A percentile compares a stretch with the other conserved stretches of the same genome.
phyloP scores from a whole-genome alignment of 2,113 vertebrate species.

The Spheniscus mendiculus region DNA sequence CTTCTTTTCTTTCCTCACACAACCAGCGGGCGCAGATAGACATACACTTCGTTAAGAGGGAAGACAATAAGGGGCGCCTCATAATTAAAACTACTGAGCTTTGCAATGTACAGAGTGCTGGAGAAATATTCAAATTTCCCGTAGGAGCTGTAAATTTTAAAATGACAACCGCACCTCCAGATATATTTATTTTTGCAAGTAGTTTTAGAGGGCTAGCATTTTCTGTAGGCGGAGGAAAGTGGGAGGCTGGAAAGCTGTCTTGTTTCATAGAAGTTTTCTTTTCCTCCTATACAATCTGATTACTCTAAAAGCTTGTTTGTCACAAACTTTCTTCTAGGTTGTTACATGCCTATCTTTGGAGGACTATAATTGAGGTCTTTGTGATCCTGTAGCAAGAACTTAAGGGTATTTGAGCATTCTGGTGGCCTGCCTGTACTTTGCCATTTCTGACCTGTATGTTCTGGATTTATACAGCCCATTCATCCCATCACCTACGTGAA shows the following conservation, averaged over 20 bases:
- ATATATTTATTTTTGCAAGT: not conserved
- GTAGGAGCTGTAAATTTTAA: not conserved
- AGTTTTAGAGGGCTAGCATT: not conserved
- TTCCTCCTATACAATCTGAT: not conserved
- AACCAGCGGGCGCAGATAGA: not conserved
- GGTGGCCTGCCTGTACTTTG: not conserved
- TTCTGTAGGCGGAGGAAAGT: not conserved
- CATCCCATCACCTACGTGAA: accelerated
- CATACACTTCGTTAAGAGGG: accelerated
- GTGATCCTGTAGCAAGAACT: not conserved
- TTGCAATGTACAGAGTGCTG: accelerated
- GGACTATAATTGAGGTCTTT: not conserved
- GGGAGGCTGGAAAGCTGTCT: not conserved
- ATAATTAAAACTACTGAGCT: not conserved
- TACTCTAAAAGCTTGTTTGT: not conserved
- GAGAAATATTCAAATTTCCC: not conserved
- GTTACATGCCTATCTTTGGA: not conserved
- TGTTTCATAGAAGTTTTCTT: not conserved
- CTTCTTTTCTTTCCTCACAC: not conserved
- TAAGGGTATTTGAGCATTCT: not conserved
- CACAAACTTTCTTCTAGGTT: not conserved
- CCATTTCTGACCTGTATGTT: accelerated
- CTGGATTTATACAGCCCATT: not conserved
- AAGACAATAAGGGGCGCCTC: not conserved
- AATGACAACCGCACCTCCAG: not conserved